Conservation (phyloP, 2,797 vertebrate species). For the Gambusia yucatana region DNA sequence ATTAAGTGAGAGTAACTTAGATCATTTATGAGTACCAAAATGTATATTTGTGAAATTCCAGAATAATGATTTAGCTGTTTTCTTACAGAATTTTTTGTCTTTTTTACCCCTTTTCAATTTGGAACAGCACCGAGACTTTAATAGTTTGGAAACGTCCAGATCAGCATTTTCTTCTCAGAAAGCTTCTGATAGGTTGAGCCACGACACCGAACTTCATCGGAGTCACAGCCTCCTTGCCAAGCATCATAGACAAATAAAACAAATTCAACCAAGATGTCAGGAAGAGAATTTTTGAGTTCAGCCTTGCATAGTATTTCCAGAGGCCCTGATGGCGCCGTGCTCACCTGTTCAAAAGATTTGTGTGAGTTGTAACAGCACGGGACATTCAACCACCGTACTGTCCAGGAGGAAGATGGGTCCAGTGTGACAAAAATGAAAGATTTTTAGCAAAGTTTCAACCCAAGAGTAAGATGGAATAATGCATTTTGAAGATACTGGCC, state of each 20-base stretch:
- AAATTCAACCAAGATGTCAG: background rate
- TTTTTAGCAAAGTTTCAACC: background rate
- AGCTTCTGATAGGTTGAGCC: background rate
- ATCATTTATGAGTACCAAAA: background rate
- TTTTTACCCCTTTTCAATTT: background rate
- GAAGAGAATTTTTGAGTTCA: background rate
- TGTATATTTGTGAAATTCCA: background rate
- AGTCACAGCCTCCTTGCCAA: background rate
- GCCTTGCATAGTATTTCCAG: background rate
- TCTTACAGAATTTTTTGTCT: background rate
- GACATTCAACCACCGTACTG: background rate
- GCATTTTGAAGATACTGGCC: background rate
- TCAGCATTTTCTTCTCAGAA: background rate
- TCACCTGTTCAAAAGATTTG: background rate
- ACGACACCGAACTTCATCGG: background rate
- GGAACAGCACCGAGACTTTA: background rate
- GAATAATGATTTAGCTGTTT: background rate
- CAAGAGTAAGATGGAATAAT: background rate
- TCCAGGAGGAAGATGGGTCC: background rate
- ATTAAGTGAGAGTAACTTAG: background rate
- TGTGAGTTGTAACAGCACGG: background rate
- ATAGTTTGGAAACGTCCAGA: background rate
- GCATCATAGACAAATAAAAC: background rate
- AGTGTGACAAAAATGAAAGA: background rate
- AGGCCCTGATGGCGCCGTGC: background rate